These are phyloP conservation scores for Halictus ligatus DNA, from an alignment of 2,888 invertebrate species.

Conservation along the genomic window DNA sequence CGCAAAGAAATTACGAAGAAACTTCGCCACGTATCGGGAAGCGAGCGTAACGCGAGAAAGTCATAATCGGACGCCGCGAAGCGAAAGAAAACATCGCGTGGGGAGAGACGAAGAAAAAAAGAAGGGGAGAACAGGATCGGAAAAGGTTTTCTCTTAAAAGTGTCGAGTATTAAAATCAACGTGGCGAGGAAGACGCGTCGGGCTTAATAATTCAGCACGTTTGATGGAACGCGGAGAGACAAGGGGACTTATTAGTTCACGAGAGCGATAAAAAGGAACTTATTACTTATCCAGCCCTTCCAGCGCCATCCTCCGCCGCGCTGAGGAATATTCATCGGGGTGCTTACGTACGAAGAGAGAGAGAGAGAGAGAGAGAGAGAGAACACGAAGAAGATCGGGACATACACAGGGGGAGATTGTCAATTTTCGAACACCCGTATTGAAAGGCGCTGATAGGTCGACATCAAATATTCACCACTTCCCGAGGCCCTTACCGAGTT, in stretches of 20 bases:
- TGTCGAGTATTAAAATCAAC: slow-evolving; percentile 49
- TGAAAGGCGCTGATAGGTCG: slow-evolving; percentile 78
- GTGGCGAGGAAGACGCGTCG: slow-evolving; percentile 39
- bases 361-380: not conserved
- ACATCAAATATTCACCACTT: slow-evolving; percentile 78
- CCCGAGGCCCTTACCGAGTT: slow-evolving; percentile 71
- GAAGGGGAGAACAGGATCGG: not conserved
- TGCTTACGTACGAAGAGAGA: slow-evolving; percentile 40
- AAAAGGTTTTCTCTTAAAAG: slow-evolving; percentile 19
- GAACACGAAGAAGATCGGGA: slow-evolving; percentile 26
- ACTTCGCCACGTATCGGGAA: not conserved
- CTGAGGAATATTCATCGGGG: slow-evolving; percentile 62
- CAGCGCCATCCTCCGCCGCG: slow-evolving; percentile 48
- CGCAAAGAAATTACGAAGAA: not conserved
- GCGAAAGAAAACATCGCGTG: not conserved
- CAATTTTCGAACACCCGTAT: slow-evolving; percentile 75
- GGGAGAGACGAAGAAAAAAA: not conserved
- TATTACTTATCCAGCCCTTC: slow-evolving; percentile 80
- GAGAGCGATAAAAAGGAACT: slow-evolving; percentile 82
- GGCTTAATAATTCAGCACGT: slow-evolving; percentile 81
- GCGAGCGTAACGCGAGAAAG: not conserved
- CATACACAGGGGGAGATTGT: slow-evolving; percentile 62
- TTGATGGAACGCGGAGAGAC: slow-evolving; percentile 74
- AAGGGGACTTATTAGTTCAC: slow-evolving; percentile 81
- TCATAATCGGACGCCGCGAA: not conserved